A percentile compares a stretch with the other conserved stretches of the same genome.
These are phyloP conservation scores for Pangasius djambal DNA, from an alignment of 2,797 vertebrate species.

Conservation along the genomic window DNA sequence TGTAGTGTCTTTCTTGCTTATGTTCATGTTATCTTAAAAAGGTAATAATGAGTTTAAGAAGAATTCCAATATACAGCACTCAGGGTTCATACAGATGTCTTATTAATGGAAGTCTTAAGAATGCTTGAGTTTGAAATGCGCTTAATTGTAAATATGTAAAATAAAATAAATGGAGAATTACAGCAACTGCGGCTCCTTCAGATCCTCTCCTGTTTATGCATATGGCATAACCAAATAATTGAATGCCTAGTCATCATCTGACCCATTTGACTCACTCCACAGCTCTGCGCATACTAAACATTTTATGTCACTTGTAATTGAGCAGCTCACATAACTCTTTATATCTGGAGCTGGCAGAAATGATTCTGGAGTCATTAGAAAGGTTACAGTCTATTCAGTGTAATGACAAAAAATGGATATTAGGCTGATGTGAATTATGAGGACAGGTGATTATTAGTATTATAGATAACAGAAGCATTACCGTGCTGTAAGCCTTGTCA, in stretches of 20 bases:
- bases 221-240: conserved; percentile 14
- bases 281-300: background rate
- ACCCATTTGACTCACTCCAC: conserved; percentile 5
- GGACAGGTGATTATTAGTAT: conserved; percentile 4
- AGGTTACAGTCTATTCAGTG: conserved; percentile 10
- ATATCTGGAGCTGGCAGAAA: conserved; percentile 13
- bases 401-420: conserved; percentile 10
- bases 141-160: background rate
- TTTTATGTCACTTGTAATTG: conserved; percentile 17
- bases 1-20: background rate
- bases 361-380: conserved; percentile 12
- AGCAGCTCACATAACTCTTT: background rate
- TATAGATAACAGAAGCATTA: conserved; percentile 25
- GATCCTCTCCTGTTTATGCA: conserved; percentile 6
- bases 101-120: background rate
- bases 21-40: background rate
- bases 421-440: conserved; percentile 7
- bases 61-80: background rate
- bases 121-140: background rate
- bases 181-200: background rate
- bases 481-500: background rate
- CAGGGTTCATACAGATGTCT: background rate
- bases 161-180: background rate
- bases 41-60: background rate
- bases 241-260: background rate